These are phyloP conservation scores for Caenorhabditis auriculariae DNA, from an alignment of 2,888 invertebrate genomes.

Conservation along the genomic window DNA sequence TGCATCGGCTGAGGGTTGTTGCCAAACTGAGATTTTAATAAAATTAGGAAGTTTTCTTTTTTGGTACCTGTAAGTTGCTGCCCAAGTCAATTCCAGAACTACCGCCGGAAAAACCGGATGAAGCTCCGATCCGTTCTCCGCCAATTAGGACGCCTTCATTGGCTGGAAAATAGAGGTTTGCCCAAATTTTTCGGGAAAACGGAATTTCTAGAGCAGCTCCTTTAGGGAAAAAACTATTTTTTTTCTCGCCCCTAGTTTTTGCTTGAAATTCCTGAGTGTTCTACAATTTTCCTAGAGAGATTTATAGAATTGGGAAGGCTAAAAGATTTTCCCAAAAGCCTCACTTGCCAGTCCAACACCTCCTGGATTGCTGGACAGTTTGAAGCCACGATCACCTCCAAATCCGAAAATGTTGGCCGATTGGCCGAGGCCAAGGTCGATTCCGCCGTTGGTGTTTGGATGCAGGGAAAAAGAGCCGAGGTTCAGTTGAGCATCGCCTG, in stretches of 20 bases:
- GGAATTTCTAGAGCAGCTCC: too few species aligned
- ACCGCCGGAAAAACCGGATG: conserved; percentile 20
- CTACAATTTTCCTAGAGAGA: background rate
- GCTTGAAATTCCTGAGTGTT: too few species aligned
- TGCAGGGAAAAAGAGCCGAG: conserved; percentile 39
- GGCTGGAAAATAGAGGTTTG: too few species aligned
- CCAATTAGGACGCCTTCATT: conserved; percentile 46
- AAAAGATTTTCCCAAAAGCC: conserved; percentile 7
- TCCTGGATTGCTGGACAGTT: conserved; percentile 28
- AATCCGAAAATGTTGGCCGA: conserved; percentile 52
- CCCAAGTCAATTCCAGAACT: too few species aligned
- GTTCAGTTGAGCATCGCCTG: conserved; percentile 32
- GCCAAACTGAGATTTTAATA: conserved; percentile 15
- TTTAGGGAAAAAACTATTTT: too few species aligned
- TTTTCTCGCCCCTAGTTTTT: too few species aligned
- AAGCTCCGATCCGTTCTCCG: conserved; percentile 44
- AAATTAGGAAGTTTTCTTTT: background rate
- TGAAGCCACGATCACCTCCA: conserved; percentile 48
- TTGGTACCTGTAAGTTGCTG: too few species aligned
- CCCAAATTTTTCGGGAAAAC: too few species aligned
- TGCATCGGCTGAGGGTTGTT: conserved; percentile 29
- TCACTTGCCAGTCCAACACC: conserved; percentile 35
- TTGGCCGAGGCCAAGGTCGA: conserved; percentile 49
- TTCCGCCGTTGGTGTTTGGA: conserved; percentile 28
- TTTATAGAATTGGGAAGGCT: background rate